These are phyloP conservation scores for Odobenus rosmarus DNA, from an alignment of 2,113 vertebrate species.

Conservation along the genomic window DNA sequence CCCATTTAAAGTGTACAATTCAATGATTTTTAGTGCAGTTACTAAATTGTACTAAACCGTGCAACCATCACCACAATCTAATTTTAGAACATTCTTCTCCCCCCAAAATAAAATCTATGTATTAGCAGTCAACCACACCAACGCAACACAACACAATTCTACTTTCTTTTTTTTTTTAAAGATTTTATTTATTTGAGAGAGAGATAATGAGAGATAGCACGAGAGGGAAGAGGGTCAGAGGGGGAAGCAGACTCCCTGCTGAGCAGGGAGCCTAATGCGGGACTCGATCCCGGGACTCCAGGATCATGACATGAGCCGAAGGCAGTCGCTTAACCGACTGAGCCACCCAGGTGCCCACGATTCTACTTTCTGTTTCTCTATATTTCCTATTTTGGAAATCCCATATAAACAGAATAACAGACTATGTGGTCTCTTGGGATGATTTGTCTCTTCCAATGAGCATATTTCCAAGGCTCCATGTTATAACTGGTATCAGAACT, in stretches of 20 bases:
- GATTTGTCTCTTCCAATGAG: neutral
- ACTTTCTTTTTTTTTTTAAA: too few relatives aligned
- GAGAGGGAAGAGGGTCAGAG: too few relatives aligned
- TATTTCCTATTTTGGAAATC: neutral
- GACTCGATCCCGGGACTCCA: too few relatives aligned
- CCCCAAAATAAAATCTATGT: neutral
- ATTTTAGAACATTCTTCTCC: neutral
- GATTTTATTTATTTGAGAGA: too few relatives aligned
- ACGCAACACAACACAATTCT: neutral
- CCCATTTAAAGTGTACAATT: neutral
- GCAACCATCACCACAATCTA: neutral
- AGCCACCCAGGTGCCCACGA: too few relatives aligned
- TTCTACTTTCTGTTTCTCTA: neutral
- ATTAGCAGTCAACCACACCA: rapidly evolving
- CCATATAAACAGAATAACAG: neutral
- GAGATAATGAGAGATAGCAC: too few relatives aligned
- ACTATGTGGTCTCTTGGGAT: neutral
- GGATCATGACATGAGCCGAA: too few relatives aligned
- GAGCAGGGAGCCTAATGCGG: too few relatives aligned
- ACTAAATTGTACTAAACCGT: neutral
- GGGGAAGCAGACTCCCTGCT: too few relatives aligned
- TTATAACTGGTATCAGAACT: neutral
- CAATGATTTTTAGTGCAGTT: neutral
- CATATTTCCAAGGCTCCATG: too few relatives aligned
- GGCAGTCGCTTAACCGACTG: too few relatives aligned